A percentile compares a stretch with the other conserved stretches of the same genome.
phyloP scores from a whole-genome alignment of 2,888 invertebrate species.

The Eupeodes luniger region DNA sequence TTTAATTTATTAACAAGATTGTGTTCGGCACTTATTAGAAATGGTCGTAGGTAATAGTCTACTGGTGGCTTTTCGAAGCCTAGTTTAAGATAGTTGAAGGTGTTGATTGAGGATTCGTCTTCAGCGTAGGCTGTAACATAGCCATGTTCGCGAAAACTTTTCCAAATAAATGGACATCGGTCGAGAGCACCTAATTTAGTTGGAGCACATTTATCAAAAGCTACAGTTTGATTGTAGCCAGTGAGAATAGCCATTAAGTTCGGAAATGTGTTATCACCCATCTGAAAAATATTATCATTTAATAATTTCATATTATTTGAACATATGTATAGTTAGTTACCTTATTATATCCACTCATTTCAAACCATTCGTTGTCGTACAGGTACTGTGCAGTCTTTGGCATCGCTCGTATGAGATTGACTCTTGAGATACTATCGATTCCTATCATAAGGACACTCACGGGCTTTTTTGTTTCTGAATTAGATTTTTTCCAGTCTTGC shows the following conservation, averaged over 20 bases:
- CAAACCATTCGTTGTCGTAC: conserved; percentile 88
- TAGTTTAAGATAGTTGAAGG: conserved; percentile 88
- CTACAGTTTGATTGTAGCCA: conserved; percentile 86
- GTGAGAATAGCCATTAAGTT: conserved; percentile 93
- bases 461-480: conserved; percentile 79
- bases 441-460: conserved; percentile 91
- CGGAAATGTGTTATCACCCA: conserved; percentile 95
- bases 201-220: conserved; percentile 85
- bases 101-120: conserved; percentile 89
- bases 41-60: conserved; percentile 92
- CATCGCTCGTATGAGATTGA: conserved; percentile 91
- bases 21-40: conserved; percentile 88
- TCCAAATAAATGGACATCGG: conserved; percentile 91
- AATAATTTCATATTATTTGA: not conserved
- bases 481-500: conserved; percentile 78
- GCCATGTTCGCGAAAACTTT: conserved; percentile 88
- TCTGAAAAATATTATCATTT: conserved; percentile 83
- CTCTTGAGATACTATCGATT: conserved; percentile 93
- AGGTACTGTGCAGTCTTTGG: conserved; percentile 89
- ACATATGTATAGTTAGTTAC: conserved; percentile 82
- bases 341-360: conserved; percentile 90
- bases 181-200: conserved; percentile 86
- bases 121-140: conserved; percentile 93
- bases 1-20: conserved; percentile 85
- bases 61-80: conserved; percentile 91